Conservation (phyloP, 2,797 vertebrate genomes). For the Melopsittacus undulatus region DNA sequence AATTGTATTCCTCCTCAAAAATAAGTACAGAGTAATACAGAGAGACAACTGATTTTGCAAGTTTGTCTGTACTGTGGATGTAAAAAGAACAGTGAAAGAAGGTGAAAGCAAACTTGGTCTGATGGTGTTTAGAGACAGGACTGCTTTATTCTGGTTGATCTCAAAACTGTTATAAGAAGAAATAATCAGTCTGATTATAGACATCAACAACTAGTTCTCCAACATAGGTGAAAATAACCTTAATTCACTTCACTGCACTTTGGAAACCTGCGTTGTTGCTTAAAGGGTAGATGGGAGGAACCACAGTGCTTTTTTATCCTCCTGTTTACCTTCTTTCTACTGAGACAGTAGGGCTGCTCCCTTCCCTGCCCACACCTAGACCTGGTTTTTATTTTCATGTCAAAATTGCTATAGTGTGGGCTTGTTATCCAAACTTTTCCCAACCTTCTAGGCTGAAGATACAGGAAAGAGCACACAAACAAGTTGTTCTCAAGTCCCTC, state of each 20-base stretch:
- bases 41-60: background rate
- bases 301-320: background rate
- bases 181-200: background rate
- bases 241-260: background rate
- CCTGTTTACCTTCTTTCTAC: background rate
- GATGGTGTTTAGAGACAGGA: background rate
- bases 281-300: background rate
- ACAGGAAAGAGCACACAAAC: background rate
- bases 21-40: background rate
- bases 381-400: background rate
- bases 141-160: background rate
- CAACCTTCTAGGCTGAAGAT: background rate
- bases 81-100: background rate
- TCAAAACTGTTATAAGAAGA: background rate
- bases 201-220: background rate
- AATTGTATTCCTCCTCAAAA: background rate
- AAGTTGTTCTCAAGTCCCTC: background rate
- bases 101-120: background rate
- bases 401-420: background rate
- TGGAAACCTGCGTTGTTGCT: background rate
- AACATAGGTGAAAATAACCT: background rate
- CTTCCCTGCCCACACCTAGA: constrained; percentile 2
- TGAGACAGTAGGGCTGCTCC: background rate
- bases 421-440: background rate
- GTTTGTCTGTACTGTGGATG: background rate